Evolutionary conservation across 2,797 vertebrate genomes (phyloP), one percentile per base, ranked within the genome.

Genomic region (Sebastiscus tertius): DNA sequence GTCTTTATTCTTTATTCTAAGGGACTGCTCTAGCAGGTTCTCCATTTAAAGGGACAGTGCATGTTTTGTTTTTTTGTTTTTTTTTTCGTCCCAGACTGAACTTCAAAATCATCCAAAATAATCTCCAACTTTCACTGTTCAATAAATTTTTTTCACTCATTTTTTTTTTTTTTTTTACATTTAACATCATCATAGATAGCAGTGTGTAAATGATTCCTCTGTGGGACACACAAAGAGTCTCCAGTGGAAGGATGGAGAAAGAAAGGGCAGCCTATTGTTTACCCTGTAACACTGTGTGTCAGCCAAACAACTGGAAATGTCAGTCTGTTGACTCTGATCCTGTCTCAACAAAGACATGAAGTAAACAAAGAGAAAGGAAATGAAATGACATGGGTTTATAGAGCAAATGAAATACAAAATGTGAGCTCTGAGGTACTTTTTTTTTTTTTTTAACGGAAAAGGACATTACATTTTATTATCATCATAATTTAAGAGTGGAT

Each of bases 11-110:
- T 87, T 84, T 85, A 87, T 89, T 86, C n/a, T 74, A 66, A 77
- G 85, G 80, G 79, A 75, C n/a, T 87, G 60, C 79, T 77, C 29
- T 75, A 83, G 87, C 93, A 93, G 91, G 91, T 92, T 92, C 88
- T 89, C 60, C 46, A 83, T 82, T 95, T 95, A 95, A 95, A 95
- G 95, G 89, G 80, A 75, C 94, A 94, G 93, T 75, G 77, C 75
- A 60, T 91, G 69, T 93, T 92, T 94, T 39, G 13, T 27, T 27
- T 39, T 36, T 5, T 2, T 4, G 0, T 3, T 68, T 22, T 89
- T 86, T 66, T 80, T 49, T 42, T 52, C 2, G 16, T 76, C 54
- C 46, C 66, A 77, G 20, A 33, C 14, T 67, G 16, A 87, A 88
- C 69, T 86, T 81, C 5, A 71, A 71, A 68, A 68, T 58, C 82